Evolutionary conservation across 2,113 vertebrate species (phyloP).

Genomic region (Semnornis frantzii): DNA sequence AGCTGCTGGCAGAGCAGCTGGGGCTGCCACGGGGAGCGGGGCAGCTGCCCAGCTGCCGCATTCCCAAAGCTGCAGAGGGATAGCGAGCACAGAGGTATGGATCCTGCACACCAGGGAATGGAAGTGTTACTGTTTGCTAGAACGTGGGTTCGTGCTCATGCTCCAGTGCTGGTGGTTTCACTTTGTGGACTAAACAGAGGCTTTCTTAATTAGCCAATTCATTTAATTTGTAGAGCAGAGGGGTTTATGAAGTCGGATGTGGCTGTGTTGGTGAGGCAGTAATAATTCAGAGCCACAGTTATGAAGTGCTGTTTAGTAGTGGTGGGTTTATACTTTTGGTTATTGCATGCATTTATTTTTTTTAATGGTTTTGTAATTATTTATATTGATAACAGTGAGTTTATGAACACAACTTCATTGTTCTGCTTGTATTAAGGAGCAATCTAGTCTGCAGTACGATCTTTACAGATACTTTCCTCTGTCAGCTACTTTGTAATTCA

Average conservation of each 20-base stretch:
- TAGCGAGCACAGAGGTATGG: neutral
- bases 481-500: neutral
- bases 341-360: neutral
- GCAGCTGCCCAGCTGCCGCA: neutral
- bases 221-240: neutral
- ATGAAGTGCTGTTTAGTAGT: conserved; percentile 1
- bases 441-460: conserved; percentile 2
- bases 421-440: conserved; percentile 1
- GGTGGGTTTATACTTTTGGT: neutral
- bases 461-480: neutral
- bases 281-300: conserved; percentile 33
- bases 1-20: neutral
- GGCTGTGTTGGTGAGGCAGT: conserved; percentile 6
- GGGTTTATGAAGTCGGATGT: neutral
- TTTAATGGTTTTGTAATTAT: conserved; percentile 30
- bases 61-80: neutral
- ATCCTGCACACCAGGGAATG: neutral
- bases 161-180: neutral
- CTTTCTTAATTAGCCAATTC: conserved; percentile 18
- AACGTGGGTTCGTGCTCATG: neutral
- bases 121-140: neutral
- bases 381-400: conserved; percentile 12
- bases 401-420: neutral
- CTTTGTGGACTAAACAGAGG: neutral
- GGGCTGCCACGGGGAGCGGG: neutral